A percentile compares a stretch with the other conserved stretches of the same genome.
Evolutionary conservation across 2,888 invertebrate species (phyloP).

Genomic region (Heliconius ismenius): DNA sequence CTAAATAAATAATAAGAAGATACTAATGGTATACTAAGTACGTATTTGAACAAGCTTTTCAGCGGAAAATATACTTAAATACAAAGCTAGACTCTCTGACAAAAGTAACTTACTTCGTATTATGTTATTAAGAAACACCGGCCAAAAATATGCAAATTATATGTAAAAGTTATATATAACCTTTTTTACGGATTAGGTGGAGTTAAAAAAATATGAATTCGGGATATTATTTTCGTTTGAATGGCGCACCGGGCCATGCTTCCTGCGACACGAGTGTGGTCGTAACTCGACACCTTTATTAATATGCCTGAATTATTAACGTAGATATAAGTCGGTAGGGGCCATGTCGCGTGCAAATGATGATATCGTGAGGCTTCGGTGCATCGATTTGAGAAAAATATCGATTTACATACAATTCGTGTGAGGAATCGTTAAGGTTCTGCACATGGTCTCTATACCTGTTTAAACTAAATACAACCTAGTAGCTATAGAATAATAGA

Average conservation of each 20-base stretch:
- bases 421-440: conserved; percentile 34
- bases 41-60: too few species aligned
- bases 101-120: too few species aligned
- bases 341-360: conserved; percentile 75
- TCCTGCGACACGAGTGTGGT: conserved; percentile 80
- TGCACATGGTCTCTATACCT: conserved; percentile 23
- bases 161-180: background rate
- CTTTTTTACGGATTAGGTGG: conserved; percentile 20
- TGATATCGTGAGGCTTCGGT: conserved; percentile 72
- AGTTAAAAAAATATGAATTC: conserved; percentile 59
- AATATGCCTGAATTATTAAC: conserved; percentile 81
- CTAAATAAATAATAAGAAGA: too few species aligned
- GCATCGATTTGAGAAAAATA: conserved; percentile 70
- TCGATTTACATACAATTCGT: conserved; percentile 65
- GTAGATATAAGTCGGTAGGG: conserved; percentile 74
- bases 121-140: too few species aligned
- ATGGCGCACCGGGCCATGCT: conserved; percentile 75
- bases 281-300: conserved; percentile 77
- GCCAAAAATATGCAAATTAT: background rate
- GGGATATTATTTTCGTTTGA: conserved; percentile 73
- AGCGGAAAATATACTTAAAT: too few species aligned
- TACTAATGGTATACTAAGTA: background rate
- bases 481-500: background rate
- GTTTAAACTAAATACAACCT: background rate
- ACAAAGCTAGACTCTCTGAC: too few species aligned